Percentiles rank a stretch among this genome's conserved stretches.
These are phyloP conservation scores for Poeciliopsis paucimaculata DNA, from an alignment of 2,797 vertebrate species.

Conservation along the genomic window DNA sequence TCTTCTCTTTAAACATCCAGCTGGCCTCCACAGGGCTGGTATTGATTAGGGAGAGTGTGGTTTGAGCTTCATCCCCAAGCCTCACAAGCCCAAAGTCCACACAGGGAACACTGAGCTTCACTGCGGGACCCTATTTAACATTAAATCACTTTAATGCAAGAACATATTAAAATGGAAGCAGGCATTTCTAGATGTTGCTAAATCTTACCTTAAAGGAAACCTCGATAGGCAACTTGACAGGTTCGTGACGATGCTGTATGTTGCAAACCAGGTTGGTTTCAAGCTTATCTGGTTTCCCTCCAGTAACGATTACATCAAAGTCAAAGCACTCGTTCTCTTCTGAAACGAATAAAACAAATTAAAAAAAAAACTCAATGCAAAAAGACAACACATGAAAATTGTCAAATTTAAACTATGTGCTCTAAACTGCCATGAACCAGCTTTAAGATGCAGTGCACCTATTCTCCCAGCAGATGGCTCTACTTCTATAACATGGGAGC, in stretches of 20 bases:
- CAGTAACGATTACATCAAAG: slow-evolving; percentile 84
- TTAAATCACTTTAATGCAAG: not conserved
- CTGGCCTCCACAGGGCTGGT: slow-evolving; percentile 81
- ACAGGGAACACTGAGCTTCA: slow-evolving; percentile 79
- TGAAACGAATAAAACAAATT: slow-evolving; percentile 43
- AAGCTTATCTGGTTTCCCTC: slow-evolving; percentile 78
- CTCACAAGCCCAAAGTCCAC: slow-evolving; percentile 87
- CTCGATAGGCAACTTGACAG: slow-evolving; percentile 82
- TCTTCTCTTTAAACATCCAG: slow-evolving; percentile 85
- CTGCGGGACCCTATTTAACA: slow-evolving; percentile 83
- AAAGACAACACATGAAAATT: not conserved
- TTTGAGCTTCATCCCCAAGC: slow-evolving; percentile 73
- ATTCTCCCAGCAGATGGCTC: slow-evolving; percentile 85
- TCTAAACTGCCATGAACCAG: not conserved
- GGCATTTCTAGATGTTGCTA: not conserved
- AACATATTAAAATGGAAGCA: not conserved
- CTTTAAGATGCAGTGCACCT: slow-evolving; percentile 77
- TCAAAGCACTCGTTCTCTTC: slow-evolving; percentile 81
- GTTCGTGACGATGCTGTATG: slow-evolving; percentile 74
- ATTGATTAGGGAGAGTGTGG: slow-evolving; percentile 83
- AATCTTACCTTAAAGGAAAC: slow-evolving; percentile 88
- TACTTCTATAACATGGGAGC: slow-evolving; percentile 85
- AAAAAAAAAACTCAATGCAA: not conserved
- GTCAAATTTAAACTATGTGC: not conserved
- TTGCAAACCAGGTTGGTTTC: slow-evolving; percentile 81